Base-by-base conservation (phyloP, 1,140 invertebrate genomes). In the Drosophila novamexicana region DNA sequence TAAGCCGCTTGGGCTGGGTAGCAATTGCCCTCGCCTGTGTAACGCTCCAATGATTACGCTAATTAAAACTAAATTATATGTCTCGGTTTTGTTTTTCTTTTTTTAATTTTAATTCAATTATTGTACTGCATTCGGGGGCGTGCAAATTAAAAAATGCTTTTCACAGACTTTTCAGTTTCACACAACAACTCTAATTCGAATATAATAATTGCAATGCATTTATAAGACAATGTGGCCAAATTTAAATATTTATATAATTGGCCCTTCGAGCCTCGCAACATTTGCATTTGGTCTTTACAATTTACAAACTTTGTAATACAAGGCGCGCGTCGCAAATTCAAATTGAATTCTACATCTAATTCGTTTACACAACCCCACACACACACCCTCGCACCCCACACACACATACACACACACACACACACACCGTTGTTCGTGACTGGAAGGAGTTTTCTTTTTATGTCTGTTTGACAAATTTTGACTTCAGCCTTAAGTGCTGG, bases 221-320 rank as follows among this genome's bases (percentile, higher is more conserved):
- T 42, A 4, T 22, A 49, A 57, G 45, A 42, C 69, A 71, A 64
- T 64, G 59, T 56, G 68, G 7, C 49, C 37, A 64, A 74, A 86
- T 86, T 83, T 83, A 88, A 86, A 86, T 86, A 88, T 88, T 72
- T 82, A 88, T 83, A 79, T 88, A 88, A 86, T 86, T 86, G 82
- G 66, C 64, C 40, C 44, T 39, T 44, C 16, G 34, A 29, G 22
- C 14, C 62, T 59, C 66, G 70, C 56, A 64, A 64, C 53, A 64
- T 77, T 81, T 47, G 37, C 64, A 58, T 67, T 70, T 77, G 34
- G 36, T 59, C 53, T 64, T 58, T 64, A 39, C 58, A 71, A 74
- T 64, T 73, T 77, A 39, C 29, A 18, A 73, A 36, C 47, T 39
- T 50, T 34, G 42, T 12, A 18, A 59, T 32, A 7, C 40, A 12